These are phyloP conservation scores for Calcarius ornatus DNA, from an alignment of 2,113 vertebrate genomes.

Conservation along the genomic window DNA sequence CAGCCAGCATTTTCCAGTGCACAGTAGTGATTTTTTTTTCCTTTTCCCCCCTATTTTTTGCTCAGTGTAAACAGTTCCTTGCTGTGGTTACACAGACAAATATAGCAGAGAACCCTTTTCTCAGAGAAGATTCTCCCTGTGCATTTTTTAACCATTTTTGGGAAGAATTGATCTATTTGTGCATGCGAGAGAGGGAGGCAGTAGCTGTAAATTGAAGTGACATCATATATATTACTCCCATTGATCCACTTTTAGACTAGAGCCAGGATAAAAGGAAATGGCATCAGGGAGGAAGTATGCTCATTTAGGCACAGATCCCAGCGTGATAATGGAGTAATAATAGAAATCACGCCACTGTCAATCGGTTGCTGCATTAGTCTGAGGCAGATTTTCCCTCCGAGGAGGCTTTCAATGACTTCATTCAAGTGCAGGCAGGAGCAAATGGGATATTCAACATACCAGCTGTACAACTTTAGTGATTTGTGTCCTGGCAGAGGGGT, in stretches of 20 bases:
- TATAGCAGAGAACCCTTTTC: constrained; percentile 81
- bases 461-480: constrained; percentile 63
- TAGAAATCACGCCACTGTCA: constrained; percentile 79
- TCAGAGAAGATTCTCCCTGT: constrained; percentile 71
- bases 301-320: constrained; percentile 82
- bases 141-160: constrained; percentile 90
- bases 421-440: constrained; percentile 55
- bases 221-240: constrained; percentile 78
- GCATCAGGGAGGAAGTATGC: constrained; percentile 82
- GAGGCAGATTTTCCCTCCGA: constrained; percentile 61
- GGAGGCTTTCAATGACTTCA: constrained; percentile 71
- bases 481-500: constrained; percentile 35
- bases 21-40: constrained; percentile 55
- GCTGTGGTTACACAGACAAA: constrained; percentile 82
- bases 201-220: constrained; percentile 79
- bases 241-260: constrained; percentile 79
- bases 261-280: constrained; percentile 83
- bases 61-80: constrained; percentile 77
- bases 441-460: constrained; percentile 59
- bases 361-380: constrained; percentile 68
- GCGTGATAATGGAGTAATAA: constrained; percentile 86
- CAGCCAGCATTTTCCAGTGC: constrained; percentile 67
- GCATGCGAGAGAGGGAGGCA: constrained; percentile 49
- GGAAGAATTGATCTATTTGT: constrained; percentile 79
- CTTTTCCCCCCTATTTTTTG: constrained; percentile 50